Conservation (phyloP, 1,140 invertebrate species). For the Sycobia sp. region DNA sequence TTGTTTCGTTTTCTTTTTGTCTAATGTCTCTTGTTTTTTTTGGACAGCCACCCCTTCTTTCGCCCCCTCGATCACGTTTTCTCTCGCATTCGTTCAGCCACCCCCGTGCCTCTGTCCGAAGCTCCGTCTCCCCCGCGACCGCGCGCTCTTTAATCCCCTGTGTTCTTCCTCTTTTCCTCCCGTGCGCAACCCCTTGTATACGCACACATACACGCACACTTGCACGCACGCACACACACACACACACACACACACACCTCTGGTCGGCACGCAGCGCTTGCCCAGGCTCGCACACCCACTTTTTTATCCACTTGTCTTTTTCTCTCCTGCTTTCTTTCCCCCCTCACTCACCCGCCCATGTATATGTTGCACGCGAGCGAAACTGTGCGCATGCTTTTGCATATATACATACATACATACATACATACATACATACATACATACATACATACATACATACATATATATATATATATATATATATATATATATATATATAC, state of each 20-base stretch:
- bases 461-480: too few species aligned
- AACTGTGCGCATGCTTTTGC: too few species aligned
- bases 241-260: too few species aligned
- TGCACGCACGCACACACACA: neutral
- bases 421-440: too few species aligned
- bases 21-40: too few species aligned
- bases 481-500: neutral
- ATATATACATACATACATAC: too few species aligned
- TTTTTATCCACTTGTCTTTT: slow-evolving; percentile 36
- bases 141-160: neutral
- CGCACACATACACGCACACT: slow-evolving; percentile 7
- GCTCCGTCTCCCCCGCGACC: neutral
- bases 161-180: neutral
- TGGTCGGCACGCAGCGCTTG: too few species aligned
- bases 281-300: slow-evolving; percentile 28
- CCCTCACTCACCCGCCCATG: too few species aligned
- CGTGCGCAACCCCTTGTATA: too few species aligned
- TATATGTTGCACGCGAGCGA: too few species aligned
- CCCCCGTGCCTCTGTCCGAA: neutral
- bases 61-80: slow-evolving; percentile 33
- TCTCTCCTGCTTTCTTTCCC: slow-evolving; percentile 25
- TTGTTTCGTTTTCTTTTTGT: neutral
- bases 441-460: too few species aligned
- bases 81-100: neutral
- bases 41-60: slow-evolving; percentile 30